Percentiles rank a stretch among this genome's conserved stretches.
phyloP scores from a whole-genome alignment of 1,140 invertebrate genomes.

The Trypoxylus dichotomus region DNA sequence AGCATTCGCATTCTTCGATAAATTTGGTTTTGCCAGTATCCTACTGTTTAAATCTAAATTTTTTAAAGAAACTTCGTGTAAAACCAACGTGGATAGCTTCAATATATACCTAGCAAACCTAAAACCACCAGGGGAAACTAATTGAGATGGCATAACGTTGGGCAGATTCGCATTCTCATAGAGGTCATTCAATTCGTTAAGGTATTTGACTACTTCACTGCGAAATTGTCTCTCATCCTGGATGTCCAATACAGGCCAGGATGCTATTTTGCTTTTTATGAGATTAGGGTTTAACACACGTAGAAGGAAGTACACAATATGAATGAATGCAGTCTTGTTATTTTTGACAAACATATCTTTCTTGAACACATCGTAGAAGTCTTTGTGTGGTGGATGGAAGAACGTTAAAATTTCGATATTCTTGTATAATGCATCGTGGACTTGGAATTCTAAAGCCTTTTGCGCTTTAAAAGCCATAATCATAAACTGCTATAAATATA shows the following conservation, averaged over 20 bases:
- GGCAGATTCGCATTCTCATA: constrained; percentile 44
- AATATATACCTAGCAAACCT: constrained; percentile 46
- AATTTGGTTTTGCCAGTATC: neutral
- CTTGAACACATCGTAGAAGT: constrained; percentile 42
- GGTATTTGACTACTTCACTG: constrained; percentile 38
- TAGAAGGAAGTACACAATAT: constrained; percentile 46
- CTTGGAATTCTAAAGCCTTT: constrained; percentile 26
- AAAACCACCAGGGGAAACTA: constrained; percentile 46
- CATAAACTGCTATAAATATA: no score
- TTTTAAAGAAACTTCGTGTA: constrained; percentile 37
- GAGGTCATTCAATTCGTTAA: constrained; percentile 41
- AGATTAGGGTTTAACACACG: constrained; percentile 40
- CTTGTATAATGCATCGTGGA: constrained; percentile 24
- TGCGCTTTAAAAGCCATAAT: constrained; percentile 38
- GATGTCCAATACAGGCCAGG: constrained; percentile 40
- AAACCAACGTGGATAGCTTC: constrained; percentile 44
- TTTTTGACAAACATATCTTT: constrained; percentile 50
- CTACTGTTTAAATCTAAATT: neutral
- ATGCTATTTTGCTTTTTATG: constrained; percentile 40
- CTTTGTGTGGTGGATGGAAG: constrained; percentile 39
- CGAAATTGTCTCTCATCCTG: constrained; percentile 45
- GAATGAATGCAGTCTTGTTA: constrained; percentile 48
- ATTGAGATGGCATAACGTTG: constrained; percentile 43
- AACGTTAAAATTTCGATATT: constrained; percentile 39
- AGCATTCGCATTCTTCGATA: constrained; percentile 33